A percentile compares a stretch with the other conserved stretches of the same genome.
These are phyloP conservation scores for Oryzias celebensis DNA, from an alignment of 2,113 vertebrate species.

Conservation along the genomic window DNA sequence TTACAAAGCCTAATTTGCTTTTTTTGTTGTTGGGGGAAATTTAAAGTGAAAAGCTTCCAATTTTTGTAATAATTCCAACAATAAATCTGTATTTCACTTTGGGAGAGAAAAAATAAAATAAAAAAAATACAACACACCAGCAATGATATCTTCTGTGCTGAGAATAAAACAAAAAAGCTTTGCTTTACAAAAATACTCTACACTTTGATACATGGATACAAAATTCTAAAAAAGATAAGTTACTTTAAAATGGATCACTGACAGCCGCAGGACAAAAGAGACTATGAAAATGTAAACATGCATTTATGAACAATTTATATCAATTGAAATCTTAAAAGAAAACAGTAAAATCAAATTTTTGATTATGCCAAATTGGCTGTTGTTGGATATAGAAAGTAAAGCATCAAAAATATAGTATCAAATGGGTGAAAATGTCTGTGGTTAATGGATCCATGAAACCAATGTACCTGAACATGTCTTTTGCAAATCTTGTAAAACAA, in stretches of 20 bases:
- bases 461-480: constrained; percentile 56
- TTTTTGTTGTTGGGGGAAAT: constrained; percentile 35
- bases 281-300: constrained; percentile 73
- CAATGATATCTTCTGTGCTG: constrained; percentile 69
- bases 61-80: constrained; percentile 43
- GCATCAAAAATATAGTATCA: constrained; percentile 37
- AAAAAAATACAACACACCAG: constrained; percentile 39
- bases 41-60: constrained; percentile 30
- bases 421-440: constrained; percentile 51
- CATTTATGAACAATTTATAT: constrained; percentile 39
- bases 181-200: constrained; percentile 80
- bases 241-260: constrained; percentile 72
- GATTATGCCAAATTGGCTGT: constrained; percentile 56
- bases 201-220: constrained; percentile 74
- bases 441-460: constrained; percentile 39
- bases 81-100: constrained; percentile 54
- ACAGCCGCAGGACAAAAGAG: constrained; percentile 58
- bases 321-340: constrained; percentile 48
- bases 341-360: constrained; percentile 27
- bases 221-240: constrained; percentile 72
- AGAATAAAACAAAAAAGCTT: constrained; percentile 61
- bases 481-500: constrained; percentile 42
- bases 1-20: constrained; percentile 19
- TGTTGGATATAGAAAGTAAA: constrained; percentile 58
- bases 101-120: too few species aligned